These are phyloP conservation scores for Camponotus pennsylvanicus DNA, from an alignment of 1,140 invertebrate genomes.

Conservation along the genomic window DNA sequence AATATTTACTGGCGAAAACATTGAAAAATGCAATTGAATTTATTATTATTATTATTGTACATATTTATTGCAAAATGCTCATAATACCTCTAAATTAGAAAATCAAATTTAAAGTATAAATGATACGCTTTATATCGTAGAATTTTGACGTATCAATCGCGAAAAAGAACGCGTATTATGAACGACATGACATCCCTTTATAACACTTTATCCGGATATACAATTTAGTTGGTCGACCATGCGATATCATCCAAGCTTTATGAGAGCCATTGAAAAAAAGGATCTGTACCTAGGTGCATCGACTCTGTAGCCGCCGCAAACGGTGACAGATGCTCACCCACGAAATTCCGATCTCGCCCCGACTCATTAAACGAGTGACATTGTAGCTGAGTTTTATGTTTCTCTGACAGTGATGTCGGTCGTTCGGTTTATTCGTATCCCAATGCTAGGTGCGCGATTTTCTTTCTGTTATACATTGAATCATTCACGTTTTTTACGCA, in stretches of 20 bases:
- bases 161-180: slow-evolving; percentile 6
- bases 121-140: neutral
- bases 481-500: slow-evolving; percentile 27
- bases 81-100: neutral
- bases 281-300: slow-evolving; percentile 15
- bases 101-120: neutral
- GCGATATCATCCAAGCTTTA: slow-evolving; percentile 54
- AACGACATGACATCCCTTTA: slow-evolving; percentile 59
- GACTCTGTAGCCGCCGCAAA: slow-evolving; percentile 16
- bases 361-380: slow-evolving; percentile 59
- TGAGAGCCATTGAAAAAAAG: slow-evolving; percentile 41
- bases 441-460: slow-evolving; percentile 9
- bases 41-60: neutral
- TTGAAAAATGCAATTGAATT: neutral
- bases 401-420: slow-evolving; percentile 44
- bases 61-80: slow-evolving; percentile 2
- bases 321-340: slow-evolving; percentile 13
- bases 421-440: slow-evolving; percentile 29
- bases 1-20: neutral
- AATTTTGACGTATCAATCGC: slow-evolving; percentile 5
- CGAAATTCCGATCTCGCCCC: slow-evolving; percentile 43
- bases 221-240: slow-evolving; percentile 40
- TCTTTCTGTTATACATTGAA: slow-evolving; percentile 25
- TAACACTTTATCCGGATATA: slow-evolving; percentile 44
- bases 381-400: slow-evolving; percentile 55